These are phyloP conservation scores for Semotilus atromaculatus DNA, from an alignment of 2,797 vertebrate species.

Conservation along the genomic window DNA sequence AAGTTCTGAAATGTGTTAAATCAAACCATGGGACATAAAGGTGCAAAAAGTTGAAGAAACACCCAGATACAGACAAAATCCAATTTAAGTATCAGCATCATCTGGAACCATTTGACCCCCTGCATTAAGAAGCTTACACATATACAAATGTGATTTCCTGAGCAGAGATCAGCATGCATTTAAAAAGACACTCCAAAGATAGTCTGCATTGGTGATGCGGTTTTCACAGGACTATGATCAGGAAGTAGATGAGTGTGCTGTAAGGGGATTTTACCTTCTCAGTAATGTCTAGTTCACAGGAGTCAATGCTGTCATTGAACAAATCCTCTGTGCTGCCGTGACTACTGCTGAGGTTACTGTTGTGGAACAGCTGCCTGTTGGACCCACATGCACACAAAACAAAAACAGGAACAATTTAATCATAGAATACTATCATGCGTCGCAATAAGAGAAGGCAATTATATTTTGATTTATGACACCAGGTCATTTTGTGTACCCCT, in stretches of 20 bases:
- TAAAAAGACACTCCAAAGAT: constrained; percentile 3
- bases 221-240: neutral
- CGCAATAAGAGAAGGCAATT: neutral
- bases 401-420: constrained; percentile 14
- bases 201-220: neutral
- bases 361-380: constrained; percentile 92
- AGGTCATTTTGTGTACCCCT: constrained; percentile 8
- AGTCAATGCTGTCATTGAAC: constrained; percentile 95
- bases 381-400: constrained; percentile 52
- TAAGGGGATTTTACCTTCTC: constrained; percentile 84
- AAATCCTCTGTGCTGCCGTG: constrained; percentile 97
- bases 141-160: neutral
- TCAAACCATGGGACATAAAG: neutral
- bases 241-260: neutral
- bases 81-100: constrained; percentile 10
- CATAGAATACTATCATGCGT: neutral
- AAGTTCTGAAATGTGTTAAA: neutral
- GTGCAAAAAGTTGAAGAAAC: neutral
- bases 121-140: neutral
- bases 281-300: constrained; percentile 92
- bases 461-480: neutral
- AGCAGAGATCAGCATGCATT: neutral
- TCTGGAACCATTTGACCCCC: neutral
- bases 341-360: constrained; percentile 97
- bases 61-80: constrained; percentile 30